These are phyloP conservation scores for Formica selysi DNA, from an alignment of 1,140 invertebrate genomes.

Conservation along the genomic window DNA sequence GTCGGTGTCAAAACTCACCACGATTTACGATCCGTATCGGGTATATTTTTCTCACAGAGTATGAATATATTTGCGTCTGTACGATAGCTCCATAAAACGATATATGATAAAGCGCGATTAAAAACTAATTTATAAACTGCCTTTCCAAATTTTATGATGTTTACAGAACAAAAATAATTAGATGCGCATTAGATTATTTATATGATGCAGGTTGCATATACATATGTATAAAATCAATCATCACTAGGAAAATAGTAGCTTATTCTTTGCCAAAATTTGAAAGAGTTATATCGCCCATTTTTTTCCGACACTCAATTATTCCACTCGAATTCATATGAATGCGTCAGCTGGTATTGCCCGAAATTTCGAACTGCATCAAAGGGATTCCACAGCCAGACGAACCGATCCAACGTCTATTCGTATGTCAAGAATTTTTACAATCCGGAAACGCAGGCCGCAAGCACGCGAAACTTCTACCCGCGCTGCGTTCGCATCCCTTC, in stretches of 20 bases:
- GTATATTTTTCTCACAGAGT: conserved; percentile 34
- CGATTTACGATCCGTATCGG: conserved; percentile 50
- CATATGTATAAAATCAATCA: too few species aligned
- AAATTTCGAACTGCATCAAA: conserved; percentile 29
- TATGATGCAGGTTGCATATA: not conserved
- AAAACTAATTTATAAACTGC: conserved; percentile 47
- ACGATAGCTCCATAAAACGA: not conserved
- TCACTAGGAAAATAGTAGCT: too few species aligned
- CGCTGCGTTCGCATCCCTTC: conserved; percentile 20
- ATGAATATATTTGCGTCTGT: conserved; percentile 25
- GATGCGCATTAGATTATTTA: conserved; percentile 9
- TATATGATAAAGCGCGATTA: conserved; percentile 26
- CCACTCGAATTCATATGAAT: not conserved
- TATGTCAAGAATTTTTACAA: conserved; percentile 1
- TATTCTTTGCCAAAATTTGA: not conserved
- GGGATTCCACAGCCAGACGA: conserved; percentile 10
- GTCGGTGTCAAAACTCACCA: conserved; percentile 28
- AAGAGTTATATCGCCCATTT: not conserved
- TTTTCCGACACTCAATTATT: conserved; percentile 6
- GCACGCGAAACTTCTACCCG: conserved; percentile 21
- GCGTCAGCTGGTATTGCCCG: not conserved
- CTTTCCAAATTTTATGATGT: not conserved
- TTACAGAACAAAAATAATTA: conserved; percentile 19
- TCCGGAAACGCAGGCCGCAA: conserved; percentile 1
- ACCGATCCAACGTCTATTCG: conserved; percentile 1